These are phyloP conservation scores for Micropoecilia bifurca DNA, from an alignment of 2,797 vertebrate genomes.

Conservation along the genomic window DNA sequence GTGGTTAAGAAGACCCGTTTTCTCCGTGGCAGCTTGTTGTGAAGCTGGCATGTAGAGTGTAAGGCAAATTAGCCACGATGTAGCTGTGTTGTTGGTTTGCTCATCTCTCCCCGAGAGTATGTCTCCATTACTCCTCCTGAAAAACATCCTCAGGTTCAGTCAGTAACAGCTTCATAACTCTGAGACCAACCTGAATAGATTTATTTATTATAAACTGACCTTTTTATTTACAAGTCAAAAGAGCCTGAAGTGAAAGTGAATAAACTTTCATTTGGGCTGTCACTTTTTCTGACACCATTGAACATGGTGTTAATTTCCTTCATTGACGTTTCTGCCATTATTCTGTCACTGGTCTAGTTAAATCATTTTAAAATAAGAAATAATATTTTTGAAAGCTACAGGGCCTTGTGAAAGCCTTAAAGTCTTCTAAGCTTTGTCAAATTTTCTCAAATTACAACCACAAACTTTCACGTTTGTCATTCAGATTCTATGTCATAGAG, in stretches of 20 bases:
- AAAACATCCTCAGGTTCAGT: slow-evolving; percentile 2
- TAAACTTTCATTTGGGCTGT: not conserved
- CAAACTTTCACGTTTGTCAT: not conserved
- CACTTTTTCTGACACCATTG: not conserved
- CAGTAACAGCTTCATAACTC: no score
- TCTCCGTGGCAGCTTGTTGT: not conserved
- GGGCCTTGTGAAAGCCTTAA: no score
- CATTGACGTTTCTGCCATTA: not conserved
- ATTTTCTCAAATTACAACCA: not conserved
- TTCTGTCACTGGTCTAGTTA: not conserved
- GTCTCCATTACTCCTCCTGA: not conserved
- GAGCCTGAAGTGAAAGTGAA: not conserved
- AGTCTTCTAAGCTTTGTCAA: not conserved
- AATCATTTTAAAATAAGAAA: not conserved
- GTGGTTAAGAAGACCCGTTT: not conserved
- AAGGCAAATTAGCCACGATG: not conserved
- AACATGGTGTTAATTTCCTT: not conserved
- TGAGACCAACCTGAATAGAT: not conserved
- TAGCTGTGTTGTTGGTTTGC: not conserved
- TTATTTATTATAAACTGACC: not conserved
- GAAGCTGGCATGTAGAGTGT: not conserved
- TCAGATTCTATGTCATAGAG: not conserved
- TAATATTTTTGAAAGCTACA: not conserved
- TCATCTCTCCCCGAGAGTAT: not conserved
- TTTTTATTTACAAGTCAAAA: not conserved